Evolutionary conservation across 2,888 invertebrate genomes (phyloP), one percentile per base, ranked within the genome.

Genomic region (Plebejus melissa): DNA sequence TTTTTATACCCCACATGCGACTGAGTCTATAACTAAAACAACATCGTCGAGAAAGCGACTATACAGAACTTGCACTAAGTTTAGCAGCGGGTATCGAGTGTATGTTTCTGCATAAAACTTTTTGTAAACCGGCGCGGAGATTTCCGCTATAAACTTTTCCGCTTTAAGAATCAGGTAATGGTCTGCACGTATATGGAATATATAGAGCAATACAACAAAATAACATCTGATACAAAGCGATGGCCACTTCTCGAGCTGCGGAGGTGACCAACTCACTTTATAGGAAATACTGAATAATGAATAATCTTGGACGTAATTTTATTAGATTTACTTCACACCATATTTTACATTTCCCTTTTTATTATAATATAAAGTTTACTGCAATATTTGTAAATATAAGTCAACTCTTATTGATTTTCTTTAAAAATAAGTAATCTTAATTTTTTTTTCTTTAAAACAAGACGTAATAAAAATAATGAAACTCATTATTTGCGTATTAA

Each of bases 161-260:
- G 72, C 13, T 57, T 13, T 50, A 72, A 50, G 32, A 50, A 32
- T n/a, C 16, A 72, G 16, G 54, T 50, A 46, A 72, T 28, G 50
- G 13, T 32, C n/a, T 50, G 32, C 1, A 50, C 69, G 13, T 46
- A 74, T 50, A 32, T 69, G n/a, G 74, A 69, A 16, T 38, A 57
- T 70, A 54, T 70, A 32, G 57, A 57, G 69, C 69, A 69, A 75
- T 11, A 69, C 32, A 57, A 70, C 69, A 50, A 70, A 75, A 75
- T 57, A 75, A 75, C 32, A 69, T 54, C 75, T 36, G 28, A 60
- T 41, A 74, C 60, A 65, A 74, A 46, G 36, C 54, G 57, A 60
- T 46, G 71, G 58, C 60, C 75, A 71, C 78, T 80, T 79, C 81
- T 80, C 78, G 32, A 32, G 32, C 32, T 13, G 65, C 78, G 80